Evolutionary conservation across 2,113 vertebrate genomes (phyloP).

Genomic region (Saimiri boliviensis): DNA sequence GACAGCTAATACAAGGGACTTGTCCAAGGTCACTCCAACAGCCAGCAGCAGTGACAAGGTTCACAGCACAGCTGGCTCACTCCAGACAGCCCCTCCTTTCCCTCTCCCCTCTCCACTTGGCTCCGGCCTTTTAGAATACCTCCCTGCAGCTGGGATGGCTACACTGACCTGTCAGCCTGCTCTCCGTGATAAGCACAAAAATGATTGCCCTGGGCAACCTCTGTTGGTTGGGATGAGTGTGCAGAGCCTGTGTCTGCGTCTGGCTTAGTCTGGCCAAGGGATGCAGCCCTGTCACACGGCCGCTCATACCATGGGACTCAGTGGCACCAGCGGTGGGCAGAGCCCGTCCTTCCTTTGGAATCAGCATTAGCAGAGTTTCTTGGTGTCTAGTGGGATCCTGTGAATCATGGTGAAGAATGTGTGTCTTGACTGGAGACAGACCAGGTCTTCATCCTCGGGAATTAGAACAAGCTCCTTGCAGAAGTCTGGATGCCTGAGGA

Average conservation of each 20-base stretch:
- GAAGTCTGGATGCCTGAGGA: background rate
- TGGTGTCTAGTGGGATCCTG: fast-evolving
- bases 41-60: background rate
- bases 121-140: too few relatives aligned
- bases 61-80: background rate
- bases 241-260: fast-evolving
- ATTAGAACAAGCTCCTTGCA: background rate
- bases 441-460: background rate
- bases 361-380: background rate
- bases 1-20: background rate
- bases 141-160: background rate
- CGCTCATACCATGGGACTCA: fast-evolving
- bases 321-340: background rate
- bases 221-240: fast-evolving
- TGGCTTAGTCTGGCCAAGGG: background rate
- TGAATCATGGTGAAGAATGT: fast-evolving
- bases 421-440: background rate
- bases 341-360: fast-evolving
- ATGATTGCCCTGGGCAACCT: fast-evolving
- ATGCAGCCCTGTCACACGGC: fast-evolving
- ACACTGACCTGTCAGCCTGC: background rate
- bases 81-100: background rate
- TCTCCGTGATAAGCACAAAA: fast-evolving
- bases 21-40: background rate
- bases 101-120: background rate